Percentiles rank a stretch among this genome's conserved stretches.
Evolutionary conservation across 2,888 invertebrate genomes (phyloP).

Genomic region (Agrotis clavis): DNA sequence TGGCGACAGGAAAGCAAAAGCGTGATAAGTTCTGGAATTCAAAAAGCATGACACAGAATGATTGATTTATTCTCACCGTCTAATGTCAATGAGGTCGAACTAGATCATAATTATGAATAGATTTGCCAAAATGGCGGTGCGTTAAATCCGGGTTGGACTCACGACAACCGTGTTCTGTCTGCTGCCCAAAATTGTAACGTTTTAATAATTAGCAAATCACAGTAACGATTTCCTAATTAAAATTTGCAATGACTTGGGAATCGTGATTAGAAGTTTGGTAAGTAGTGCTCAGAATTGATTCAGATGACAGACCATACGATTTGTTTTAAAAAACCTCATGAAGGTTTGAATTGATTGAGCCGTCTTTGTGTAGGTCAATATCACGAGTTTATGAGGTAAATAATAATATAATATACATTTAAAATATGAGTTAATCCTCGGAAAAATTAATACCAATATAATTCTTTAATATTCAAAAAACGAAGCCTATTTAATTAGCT

Average conservation of each 20-base stretch:
- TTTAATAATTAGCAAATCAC: constrained; percentile 20
- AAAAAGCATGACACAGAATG: not conserved
- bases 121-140: constrained; percentile 3
- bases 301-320: no score
- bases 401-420: no score
- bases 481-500: no score
- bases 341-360: not conserved
- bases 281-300: not conserved
- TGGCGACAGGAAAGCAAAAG: not conserved
- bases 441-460: no score
- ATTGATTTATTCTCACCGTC: not conserved
- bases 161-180: constrained; percentile 39
- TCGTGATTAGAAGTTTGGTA: constrained; percentile 10
- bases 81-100: constrained; percentile 8
- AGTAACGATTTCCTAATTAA: constrained; percentile 37
- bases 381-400: no score
- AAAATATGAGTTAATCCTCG: no score
- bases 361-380: no score
- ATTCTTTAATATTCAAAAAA: no score
- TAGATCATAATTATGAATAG: constrained; percentile 13
- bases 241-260: constrained; percentile 27
- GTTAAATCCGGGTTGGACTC: constrained; percentile 32
- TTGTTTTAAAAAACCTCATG: no score
- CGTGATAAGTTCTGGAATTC: not conserved
- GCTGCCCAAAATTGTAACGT: constrained; percentile 42